phyloP scores from a whole-genome alignment of 2,113 vertebrate genomes.

The Mormoops blainvillei region DNA sequence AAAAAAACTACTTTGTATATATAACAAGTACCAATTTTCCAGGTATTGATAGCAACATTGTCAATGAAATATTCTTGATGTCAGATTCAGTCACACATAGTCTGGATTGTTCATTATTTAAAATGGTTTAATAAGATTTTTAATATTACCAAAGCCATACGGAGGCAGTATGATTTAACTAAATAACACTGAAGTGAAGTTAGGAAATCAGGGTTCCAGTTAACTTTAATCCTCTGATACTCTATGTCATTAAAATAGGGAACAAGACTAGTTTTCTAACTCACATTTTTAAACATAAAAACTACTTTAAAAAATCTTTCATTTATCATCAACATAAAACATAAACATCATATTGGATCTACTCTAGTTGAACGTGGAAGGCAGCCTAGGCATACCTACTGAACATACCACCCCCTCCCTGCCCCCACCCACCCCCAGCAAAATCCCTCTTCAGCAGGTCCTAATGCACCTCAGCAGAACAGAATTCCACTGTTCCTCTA shows the following conservation, averaged over 20 bases:
- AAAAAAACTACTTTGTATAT: neutral
- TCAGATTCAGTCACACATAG: neutral
- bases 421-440: neutral
- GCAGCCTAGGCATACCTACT: neutral
- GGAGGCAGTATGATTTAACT: constrained; percentile 2
- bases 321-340: neutral
- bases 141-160: constrained; percentile 21
- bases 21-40: neutral
- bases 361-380: neutral
- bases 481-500: neutral
- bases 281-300: constrained; percentile 10
- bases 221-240: neutral
- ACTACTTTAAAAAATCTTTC: neutral
- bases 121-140: neutral
- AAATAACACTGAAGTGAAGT: neutral
- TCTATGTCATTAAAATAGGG: neutral
- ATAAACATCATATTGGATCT: neutral
- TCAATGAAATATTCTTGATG: neutral
- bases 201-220: neutral
- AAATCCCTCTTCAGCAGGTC: neutral
- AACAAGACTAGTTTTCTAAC: neutral
- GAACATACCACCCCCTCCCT: no score
- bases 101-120: neutral
- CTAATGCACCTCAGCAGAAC: neutral
- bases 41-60: neutral